These are phyloP conservation scores for Galeopterus variegatus DNA, from an alignment of 2,113 vertebrate species.

Conservation along the genomic window DNA sequence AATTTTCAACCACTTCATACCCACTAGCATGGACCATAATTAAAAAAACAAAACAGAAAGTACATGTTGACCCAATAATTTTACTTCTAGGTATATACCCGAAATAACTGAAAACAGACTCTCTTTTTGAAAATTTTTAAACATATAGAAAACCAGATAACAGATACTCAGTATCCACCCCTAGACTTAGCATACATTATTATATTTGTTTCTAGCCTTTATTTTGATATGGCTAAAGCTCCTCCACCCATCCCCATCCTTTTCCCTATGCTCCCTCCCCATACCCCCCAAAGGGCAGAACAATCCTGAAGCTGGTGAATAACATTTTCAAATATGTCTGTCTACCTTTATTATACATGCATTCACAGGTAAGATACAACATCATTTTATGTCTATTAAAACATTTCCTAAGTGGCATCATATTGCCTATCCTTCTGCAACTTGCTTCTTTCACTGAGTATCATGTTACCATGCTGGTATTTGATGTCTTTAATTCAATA, in stretches of 20 bases:
- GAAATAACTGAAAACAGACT: not conserved
- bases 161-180: not conserved
- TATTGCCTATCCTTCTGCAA: not conserved
- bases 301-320: not conserved
- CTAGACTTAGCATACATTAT: not conserved
- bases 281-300: not conserved
- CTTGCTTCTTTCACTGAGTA: not conserved
- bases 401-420: not conserved
- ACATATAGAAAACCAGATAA: not conserved
- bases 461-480: not conserved
- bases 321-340: not conserved
- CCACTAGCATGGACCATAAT: not conserved
- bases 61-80: too few relatives aligned
- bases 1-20: slow-evolving; percentile 5
- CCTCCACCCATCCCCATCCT: too few relatives aligned
- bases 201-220: not conserved
- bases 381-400: not conserved
- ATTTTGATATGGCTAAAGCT: not conserved
- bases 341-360: not conserved
- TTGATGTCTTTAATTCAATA: slow-evolving; percentile 49
- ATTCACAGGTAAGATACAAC: not conserved
- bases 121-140: slow-evolving; percentile 36
- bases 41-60: not conserved
- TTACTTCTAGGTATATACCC: too few relatives aligned
- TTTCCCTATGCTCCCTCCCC: not conserved